Base-by-base conservation (phyloP, 2,888 invertebrate species). In the Crossocerus cetratus region DNA sequence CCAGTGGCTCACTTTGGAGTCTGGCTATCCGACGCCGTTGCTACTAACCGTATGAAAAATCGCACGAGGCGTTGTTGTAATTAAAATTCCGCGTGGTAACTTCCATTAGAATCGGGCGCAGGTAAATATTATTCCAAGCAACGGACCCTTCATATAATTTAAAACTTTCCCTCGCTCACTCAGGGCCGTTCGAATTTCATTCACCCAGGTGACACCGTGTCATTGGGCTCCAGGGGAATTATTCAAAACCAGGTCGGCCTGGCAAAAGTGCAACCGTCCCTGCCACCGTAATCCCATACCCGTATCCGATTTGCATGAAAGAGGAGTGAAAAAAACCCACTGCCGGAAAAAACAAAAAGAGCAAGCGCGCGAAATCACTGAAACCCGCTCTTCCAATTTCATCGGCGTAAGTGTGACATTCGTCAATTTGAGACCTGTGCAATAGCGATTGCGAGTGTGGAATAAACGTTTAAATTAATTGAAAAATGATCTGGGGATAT, bases 231-330 rank as follows among this genome's bases (percentile, higher is more conserved):
- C 70, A 75, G 73, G 76, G 76, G 83, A 85, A 85, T 85, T 85
- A 85, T 85, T 85, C 84, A 84, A 82, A 84, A 85, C 71, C 76
- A 83, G 79, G 76, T 67, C 81, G 79, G 86, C 77, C 88, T 83
- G 88, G 85, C 84, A 88, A 88, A 89, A 86, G 88, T 82, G 86
- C 88, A 89, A 85, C 87, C 86, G 86, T 84, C 79, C 78, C 81
- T 68, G 73, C 79, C 77, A 74, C 78, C 77, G 82, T 87, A 87
- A 87, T 87, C 87, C 86, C 80, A 78, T 76, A 78, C 83, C 83
- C 84, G 82, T 84, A 84, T 84, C 85, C 80, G 76, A 87, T 87
- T 83, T 84, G 84, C 87, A 87, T 87, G 82, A 86, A 82, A 74
- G 69, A 76, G 76, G 73, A 83, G 74, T 77, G 72, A 67, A 76